These are phyloP conservation scores for Xiphorhynchus elegans DNA, from an alignment of 2,113 vertebrate genomes.

Conservation along the genomic window DNA sequence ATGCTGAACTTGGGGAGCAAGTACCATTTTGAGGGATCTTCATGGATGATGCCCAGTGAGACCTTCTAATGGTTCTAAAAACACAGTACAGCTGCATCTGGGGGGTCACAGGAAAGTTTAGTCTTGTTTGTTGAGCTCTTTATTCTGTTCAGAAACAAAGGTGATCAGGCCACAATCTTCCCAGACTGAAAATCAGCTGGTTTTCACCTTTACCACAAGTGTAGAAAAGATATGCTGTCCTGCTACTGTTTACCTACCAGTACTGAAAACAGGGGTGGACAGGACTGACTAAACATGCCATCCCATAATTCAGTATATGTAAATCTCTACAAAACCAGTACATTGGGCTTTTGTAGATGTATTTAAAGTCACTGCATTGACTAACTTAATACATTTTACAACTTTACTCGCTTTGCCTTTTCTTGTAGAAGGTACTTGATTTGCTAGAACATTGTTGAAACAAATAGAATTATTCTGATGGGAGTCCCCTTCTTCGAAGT, in stretches of 20 bases:
- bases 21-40: not conserved
- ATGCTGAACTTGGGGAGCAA: not conserved
- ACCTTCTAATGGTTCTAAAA: not conserved
- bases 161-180: not conserved
- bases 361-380: not conserved
- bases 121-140: not conserved
- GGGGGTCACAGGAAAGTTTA: not conserved
- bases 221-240: accelerated
- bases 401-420: not conserved
- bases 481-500: not conserved
- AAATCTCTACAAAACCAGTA: not conserved
- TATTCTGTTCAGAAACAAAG: not conserved
- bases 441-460: not conserved
- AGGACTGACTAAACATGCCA: not conserved
- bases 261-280: not conserved
- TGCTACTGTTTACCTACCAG: not conserved
- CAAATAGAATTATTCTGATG: not conserved
- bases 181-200: not conserved
- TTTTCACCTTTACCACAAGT: not conserved
- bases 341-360: not conserved
- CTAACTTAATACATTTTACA: not conserved
- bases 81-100: not conserved
- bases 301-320: not conserved
- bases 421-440: not conserved
- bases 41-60: not conserved